Evolutionary conservation across 1,140 invertebrate genomes (phyloP).

Genomic region (Drosophila azteca): DNA sequence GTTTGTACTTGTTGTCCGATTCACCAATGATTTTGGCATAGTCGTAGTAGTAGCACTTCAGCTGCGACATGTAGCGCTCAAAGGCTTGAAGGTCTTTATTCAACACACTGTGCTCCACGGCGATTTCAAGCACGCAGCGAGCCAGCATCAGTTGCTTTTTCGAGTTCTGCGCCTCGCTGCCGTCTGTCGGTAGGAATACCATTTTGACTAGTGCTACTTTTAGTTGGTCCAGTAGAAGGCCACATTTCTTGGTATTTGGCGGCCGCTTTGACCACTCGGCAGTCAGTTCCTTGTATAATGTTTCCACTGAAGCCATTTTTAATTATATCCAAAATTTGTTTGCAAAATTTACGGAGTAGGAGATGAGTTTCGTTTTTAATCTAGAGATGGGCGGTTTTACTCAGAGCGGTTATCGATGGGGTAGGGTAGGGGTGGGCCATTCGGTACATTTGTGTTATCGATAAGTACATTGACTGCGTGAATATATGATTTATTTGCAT

Average conservation of each 20-base stretch:
- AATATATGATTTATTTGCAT: too few species aligned
- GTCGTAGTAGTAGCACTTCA: conserved; percentile 99
- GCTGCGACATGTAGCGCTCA: conserved; percentile 97
- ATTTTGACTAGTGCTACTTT: conserved; percentile 93
- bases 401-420: too few species aligned
- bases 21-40: conserved; percentile 95
- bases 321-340: neutral
- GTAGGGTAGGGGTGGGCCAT: too few species aligned
- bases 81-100: conserved; percentile 96
- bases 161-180: conserved; percentile 90
- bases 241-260: conserved; percentile 89
- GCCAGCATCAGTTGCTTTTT: conserved; percentile 91
- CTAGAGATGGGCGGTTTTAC: conserved; percentile 14
- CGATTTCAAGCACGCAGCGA: conserved; percentile 96
- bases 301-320: conserved; percentile 84
- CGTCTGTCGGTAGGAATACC: conserved; percentile 94
- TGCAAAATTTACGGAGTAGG: conserved; percentile 48
- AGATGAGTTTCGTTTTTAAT: conserved; percentile 76
- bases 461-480: too few species aligned
- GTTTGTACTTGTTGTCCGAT: conserved; percentile 97
- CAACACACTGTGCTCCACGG: conserved; percentile 97
- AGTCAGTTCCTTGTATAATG: conserved; percentile 89
- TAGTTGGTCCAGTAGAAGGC: conserved; percentile 88
- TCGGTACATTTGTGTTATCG: too few species aligned
- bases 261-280: conserved; percentile 89